A percentile compares a stretch with the other conserved stretches of the same genome.
Evolutionary conservation across 2,113 vertebrate genomes (phyloP).

Genomic region (Nipponia nippon): DNA sequence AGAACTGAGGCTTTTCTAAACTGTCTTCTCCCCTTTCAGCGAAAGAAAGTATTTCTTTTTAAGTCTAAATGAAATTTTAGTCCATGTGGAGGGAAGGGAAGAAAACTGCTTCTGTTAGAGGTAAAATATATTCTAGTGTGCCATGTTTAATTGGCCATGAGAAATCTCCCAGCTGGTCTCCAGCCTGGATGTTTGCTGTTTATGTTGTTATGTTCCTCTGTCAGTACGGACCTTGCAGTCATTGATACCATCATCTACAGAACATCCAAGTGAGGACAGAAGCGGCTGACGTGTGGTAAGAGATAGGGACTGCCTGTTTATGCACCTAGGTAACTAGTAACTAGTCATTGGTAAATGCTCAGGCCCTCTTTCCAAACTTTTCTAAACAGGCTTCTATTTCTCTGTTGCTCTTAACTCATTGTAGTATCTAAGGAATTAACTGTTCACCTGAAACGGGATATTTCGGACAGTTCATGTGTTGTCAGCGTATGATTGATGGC

Average conservation of each 20-base stretch:
- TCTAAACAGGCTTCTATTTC: not conserved
- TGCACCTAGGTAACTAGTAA: not conserved
- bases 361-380: not conserved
- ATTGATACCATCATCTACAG: not conserved
- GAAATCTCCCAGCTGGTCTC: not conserved
- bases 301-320: not conserved
- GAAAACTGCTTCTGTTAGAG: not conserved
- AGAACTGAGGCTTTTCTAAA: not conserved
- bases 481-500: fast-evolving
- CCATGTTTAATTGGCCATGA: not conserved
- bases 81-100: not conserved
- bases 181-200: not conserved
- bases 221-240: not conserved
- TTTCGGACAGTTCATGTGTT: not conserved
- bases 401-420: not conserved
- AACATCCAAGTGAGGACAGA: not conserved
- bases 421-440: not conserved
- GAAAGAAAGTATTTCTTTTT: not conserved
- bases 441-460: not conserved
- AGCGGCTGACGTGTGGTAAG: not conserved
- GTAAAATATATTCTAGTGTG: not conserved
- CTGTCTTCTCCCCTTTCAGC: not conserved
- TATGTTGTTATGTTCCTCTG: not conserved
- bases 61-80: not conserved
- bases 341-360: not conserved